Evolutionary conservation across 2,888 invertebrate genomes (phyloP).

Genomic region (Falcaria lacertinaria): DNA sequence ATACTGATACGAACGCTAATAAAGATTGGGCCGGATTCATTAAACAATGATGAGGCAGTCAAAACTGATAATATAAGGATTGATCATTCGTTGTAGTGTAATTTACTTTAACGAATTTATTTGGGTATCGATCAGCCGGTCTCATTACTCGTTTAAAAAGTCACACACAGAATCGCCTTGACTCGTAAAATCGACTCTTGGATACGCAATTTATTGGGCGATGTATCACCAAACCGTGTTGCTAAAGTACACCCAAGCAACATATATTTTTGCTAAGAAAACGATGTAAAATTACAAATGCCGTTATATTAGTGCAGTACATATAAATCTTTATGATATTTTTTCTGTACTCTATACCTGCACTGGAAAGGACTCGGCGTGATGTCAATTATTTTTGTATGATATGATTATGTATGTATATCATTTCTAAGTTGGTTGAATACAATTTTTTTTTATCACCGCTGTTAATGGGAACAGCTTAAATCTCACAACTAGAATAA

Average conservation of each 20-base stretch:
- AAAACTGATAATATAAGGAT: constrained; percentile 23
- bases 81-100: constrained; percentile 38
- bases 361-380: no score
- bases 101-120: constrained; percentile 43
- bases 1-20: no score
- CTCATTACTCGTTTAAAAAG: constrained; percentile 35
- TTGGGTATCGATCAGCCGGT: constrained; percentile 47
- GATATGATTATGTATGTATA: no score
- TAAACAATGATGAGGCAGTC: constrained; percentile 19
- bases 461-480: no score
- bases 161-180: constrained; percentile 37
- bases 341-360: background rate
- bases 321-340: no score
- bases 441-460: no score
- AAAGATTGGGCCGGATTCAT: background rate
- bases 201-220: constrained; percentile 48
- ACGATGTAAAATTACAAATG: no score
- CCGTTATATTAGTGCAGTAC: no score
- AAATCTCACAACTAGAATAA: no score
- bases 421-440: no score
- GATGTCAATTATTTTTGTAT: no score
- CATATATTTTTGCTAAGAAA: constrained; percentile 16
- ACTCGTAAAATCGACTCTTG: constrained; percentile 36
- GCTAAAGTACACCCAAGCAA: constrained; percentile 33
- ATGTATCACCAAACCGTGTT: constrained; percentile 39